Base-by-base conservation (phyloP, 2,888 invertebrate species). In the Tenthredo distinguenda region DNA sequence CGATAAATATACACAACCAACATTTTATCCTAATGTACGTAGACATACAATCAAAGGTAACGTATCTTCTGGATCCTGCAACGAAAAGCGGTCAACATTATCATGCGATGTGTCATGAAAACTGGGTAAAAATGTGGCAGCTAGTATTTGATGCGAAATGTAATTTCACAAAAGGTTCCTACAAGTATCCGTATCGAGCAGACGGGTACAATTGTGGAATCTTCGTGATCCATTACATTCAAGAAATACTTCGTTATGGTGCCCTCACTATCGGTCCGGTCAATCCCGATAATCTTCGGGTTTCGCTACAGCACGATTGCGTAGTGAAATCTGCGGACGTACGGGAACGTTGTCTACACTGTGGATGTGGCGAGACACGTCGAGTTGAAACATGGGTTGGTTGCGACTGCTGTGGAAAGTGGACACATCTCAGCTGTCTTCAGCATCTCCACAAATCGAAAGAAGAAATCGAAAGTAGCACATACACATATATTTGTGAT, bases 181-280 rank as follows among this genome's bases (percentile, higher is more conserved):
- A 43, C 47, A 12, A 71, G 71, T 81, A 86, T 77, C 83, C 74
- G 62, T 50, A 34, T 34, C 76, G 82, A 72, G 55, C 37, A 4
- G 85, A 86, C 47, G 85, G 85, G 3, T 85, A 86, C 43, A 86
- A 86, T 82, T 86, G 86, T 47, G 85, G 86, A n/a, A 26, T 86
- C 4, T 86, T 86, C 21, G 82, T 86, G 2, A 58, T 85, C 12
- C 77, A 86, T 47, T 86, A 85, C 58, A 65, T 85, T 50, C 65
- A 47, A 26, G 50, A 76, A 43, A 85, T 86, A 55, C 31, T 77
- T 10, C 47, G 18, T 10, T 76, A 74, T 37, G 76, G 82, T 47
- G 12, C 65, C 43, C 10, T 37, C 18, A 65, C 6, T 12, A 85
- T 85, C 9, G 37, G 47, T 6, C 15, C n/a, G 12, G 26, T 86